A percentile compares a stretch with the other conserved stretches of the same genome.
These are phyloP conservation scores for Syrphus vitripennis DNA, from an alignment of 2,888 invertebrate species.

Conservation along the genomic window DNA sequence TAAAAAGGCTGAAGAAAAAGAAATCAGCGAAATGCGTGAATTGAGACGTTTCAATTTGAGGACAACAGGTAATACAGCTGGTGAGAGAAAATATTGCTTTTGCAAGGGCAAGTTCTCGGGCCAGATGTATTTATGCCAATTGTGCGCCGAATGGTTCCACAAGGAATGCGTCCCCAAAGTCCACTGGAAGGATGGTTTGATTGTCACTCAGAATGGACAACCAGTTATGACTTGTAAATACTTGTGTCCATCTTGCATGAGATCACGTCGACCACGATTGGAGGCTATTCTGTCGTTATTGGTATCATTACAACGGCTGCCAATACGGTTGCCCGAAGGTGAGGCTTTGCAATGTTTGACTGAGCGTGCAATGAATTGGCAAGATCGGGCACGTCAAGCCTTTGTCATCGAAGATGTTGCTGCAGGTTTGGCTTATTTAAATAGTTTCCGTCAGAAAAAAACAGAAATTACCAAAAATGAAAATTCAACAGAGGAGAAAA, in stretches of 20 bases:
- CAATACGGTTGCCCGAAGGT: constrained; percentile 93
- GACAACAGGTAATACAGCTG: constrained; percentile 79
- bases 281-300: constrained; percentile 90
- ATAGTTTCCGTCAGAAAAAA: background rate
- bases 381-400: constrained; percentile 90
- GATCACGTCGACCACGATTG: constrained; percentile 92
- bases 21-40: constrained; percentile 88
- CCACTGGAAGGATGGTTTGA: constrained; percentile 49
- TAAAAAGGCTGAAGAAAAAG: constrained; percentile 90
- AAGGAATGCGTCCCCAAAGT: constrained; percentile 80
- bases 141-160: constrained; percentile 98
- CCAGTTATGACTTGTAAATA: constrained; percentile 83
- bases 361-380: constrained; percentile 98
- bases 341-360: constrained; percentile 95
- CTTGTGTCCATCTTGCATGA: constrained; percentile 93
- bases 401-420: constrained; percentile 86
- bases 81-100: constrained; percentile 86
- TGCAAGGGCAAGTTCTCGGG: constrained; percentile 88
- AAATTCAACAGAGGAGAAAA: background rate
- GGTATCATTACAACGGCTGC: constrained; percentile 88
- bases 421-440: constrained; percentile 82
- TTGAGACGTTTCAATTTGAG: constrained; percentile 83
- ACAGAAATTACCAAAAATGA: background rate
- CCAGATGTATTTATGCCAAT: constrained; percentile 95
- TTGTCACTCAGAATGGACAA: background rate